These are phyloP conservation scores for Plestiodon gilberti DNA, from an alignment of 2,113 vertebrate genomes.

Conservation along the genomic window DNA sequence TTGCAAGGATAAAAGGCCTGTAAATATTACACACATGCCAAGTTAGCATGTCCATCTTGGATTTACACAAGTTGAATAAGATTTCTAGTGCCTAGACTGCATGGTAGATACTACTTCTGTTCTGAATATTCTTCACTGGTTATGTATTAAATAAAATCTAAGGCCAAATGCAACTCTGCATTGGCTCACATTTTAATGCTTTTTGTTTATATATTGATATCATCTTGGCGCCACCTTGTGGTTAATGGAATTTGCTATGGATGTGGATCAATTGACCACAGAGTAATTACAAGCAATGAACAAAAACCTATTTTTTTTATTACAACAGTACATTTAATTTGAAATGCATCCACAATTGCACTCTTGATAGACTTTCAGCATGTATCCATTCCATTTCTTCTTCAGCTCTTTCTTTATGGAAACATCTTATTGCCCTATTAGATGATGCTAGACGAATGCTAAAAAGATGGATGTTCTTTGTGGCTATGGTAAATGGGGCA, in stretches of 20 bases:
- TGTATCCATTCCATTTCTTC: not conserved
- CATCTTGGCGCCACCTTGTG: constrained; percentile 8
- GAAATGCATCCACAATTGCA: not conserved
- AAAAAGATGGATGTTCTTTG: not conserved
- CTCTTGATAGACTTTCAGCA: not conserved
- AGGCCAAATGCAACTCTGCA: not conserved
- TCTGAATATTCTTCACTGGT: not conserved
- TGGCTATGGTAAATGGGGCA: not conserved
- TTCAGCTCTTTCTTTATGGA: not conserved
- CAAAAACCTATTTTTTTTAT: not conserved
- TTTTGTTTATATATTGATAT: not conserved
- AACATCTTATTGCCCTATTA: not conserved
- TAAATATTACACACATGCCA: too few species aligned
- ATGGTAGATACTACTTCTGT: not conserved
- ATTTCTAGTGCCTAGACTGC: not conserved
- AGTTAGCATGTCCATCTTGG: not conserved
- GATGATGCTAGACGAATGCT: not conserved
- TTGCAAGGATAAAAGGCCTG: not conserved
- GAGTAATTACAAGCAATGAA: not conserved
- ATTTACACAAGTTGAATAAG: not conserved
- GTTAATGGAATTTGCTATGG: not conserved
- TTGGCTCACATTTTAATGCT: not conserved
- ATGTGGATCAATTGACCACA: not conserved
- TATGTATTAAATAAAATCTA: not conserved
- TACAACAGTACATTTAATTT: not conserved